Base-by-base conservation (phyloP, 1,140 invertebrate species). In the Heliconius eleuchia region DNA sequence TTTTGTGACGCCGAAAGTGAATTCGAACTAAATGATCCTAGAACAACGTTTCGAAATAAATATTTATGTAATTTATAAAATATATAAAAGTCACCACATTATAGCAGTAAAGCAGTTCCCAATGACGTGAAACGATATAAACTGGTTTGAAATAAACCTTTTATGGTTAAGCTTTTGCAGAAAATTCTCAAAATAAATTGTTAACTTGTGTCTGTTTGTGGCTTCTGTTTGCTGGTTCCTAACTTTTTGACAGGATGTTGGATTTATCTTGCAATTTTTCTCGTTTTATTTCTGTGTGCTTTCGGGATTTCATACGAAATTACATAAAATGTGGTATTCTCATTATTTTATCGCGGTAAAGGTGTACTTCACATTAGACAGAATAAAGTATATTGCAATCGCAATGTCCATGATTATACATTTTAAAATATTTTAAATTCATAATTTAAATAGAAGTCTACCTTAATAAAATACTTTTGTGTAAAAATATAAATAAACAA, bases 1-100 rank as follows among this genome's bases (percentile, higher is more conserved):
- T 95, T 97, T 91, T 95, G 95, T 39, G 95, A 96, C 82, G 95
- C 96, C 96, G 91, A 52, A 89, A 87, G 46, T 83, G 23, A 71
- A 73, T 70, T 66, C 30, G 73, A 73, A 80, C 71, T 73, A 46
- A 73, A 66, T 73, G 72, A 74, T 74, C 52, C 60, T 79, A 42
- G 57, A 74, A 79, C 57, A 60, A 46, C 11, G 74, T 42, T 18
- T 34, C 9, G 27, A 55, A 30, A 74, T 74, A 42, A 76, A 72
- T 77, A 71, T 72, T 72, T 23, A 71, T 16, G 37, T 39, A 2
- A 72, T 72, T 72, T 72, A 72, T 72, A 72, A 23, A n/a, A 57
- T 57, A 57, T 23, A 66, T 66, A 66, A 66, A 66, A 66, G 60
- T 27, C 23, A 66, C 23, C n/a, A 66, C 27, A 66, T 66, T 66